phyloP scores from a whole-genome alignment of 2,888 invertebrate species.

The Drosophila anomalata region DNA sequence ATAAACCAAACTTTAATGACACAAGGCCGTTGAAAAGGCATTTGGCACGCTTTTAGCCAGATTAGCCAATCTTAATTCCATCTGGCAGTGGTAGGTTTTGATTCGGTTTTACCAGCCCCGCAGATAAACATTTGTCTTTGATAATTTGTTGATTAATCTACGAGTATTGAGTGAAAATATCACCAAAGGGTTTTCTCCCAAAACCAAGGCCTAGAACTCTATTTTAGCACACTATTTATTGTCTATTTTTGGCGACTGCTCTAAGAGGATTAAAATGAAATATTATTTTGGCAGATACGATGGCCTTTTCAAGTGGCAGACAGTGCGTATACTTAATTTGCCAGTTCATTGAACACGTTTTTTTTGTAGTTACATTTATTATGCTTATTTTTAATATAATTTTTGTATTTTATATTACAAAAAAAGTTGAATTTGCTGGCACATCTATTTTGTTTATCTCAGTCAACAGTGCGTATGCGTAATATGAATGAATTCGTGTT shows the following conservation, averaged over 20 bases:
- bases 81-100: conserved; percentile 65
- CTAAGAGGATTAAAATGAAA: too few relatives aligned
- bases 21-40: conserved; percentile 64
- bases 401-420: neutral
- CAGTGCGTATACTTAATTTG: conserved; percentile 9
- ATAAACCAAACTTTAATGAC: conserved; percentile 54
- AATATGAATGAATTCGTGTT: neutral
- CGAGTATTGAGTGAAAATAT: neutral
- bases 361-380: neutral
- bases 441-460: neutral
- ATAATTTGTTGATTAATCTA: conserved; percentile 6
- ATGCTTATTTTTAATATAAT: neutral
- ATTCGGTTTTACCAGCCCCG: conserved; percentile 35
- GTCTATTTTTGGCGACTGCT: neutral
- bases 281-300: too few relatives aligned
- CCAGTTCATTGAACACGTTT: too few relatives aligned
- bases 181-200: neutral
- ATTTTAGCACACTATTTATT: neutral
- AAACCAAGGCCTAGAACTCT: neutral
- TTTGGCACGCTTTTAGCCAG: conserved; percentile 59
- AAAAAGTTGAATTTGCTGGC: neutral
- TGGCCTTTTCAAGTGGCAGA: neutral
- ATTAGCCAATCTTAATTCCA: conserved; percentile 69
- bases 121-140: conserved; percentile 8
- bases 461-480: neutral